Conservation (phyloP, 2,113 vertebrate genomes). For the Marmota monax region DNA sequence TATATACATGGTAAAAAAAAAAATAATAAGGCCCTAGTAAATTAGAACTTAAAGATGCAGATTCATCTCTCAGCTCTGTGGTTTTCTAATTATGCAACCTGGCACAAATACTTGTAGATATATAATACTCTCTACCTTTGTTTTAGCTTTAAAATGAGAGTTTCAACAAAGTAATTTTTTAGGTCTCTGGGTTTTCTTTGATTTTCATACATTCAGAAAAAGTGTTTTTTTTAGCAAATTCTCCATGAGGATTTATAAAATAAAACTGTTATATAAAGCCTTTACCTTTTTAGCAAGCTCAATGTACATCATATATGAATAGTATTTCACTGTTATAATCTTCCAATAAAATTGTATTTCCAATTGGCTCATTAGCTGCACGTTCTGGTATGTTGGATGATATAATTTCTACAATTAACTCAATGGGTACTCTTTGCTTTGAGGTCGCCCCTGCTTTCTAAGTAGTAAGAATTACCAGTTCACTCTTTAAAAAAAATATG, state of each 20-base stretch:
- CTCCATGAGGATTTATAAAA: not conserved
- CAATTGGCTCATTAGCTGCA: not conserved
- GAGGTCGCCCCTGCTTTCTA: not conserved
- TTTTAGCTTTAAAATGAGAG: slow-evolving; percentile 34
- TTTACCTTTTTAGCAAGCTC: slow-evolving; percentile 27
- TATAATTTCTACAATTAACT: slow-evolving; percentile 25
- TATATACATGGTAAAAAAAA: not conserved
- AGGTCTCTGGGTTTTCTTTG: not conserved
- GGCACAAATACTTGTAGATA: not conserved
- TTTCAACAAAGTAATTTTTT: slow-evolving; percentile 29
- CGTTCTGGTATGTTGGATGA: not conserved
- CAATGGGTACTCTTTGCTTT: not conserved
- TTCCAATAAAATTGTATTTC: not conserved
- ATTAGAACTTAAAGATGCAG: not conserved
- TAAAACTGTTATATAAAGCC: not conserved
- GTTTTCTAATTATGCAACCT: not conserved
- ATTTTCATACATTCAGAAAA: slow-evolving; percentile 21
- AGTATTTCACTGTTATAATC: not conserved
- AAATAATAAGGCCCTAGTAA: not conserved
- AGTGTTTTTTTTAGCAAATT: not conserved
- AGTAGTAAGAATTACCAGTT: not conserved
- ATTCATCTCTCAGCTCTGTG: not conserved
- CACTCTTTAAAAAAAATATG: not conserved
- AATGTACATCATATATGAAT: not conserved
- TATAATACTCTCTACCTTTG: not conserved